phyloP scores from a whole-genome alignment of 2,113 vertebrate species.

The Trogon melanurus region DNA sequence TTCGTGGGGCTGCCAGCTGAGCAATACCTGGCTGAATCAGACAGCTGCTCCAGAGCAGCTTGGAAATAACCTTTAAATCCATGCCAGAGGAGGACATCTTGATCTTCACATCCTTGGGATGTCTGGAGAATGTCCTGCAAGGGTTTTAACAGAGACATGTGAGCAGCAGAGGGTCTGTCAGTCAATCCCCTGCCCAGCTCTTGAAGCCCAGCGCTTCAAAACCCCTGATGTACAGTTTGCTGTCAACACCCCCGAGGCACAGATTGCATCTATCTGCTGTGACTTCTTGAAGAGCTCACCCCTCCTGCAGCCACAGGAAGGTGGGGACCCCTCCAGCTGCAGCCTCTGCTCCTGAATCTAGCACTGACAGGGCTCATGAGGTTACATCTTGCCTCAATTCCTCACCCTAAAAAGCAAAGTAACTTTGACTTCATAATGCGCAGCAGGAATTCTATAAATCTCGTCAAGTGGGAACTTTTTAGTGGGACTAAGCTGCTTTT shows the following conservation, averaged over 20 bases:
- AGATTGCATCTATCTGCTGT: neutral
- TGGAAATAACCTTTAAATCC: neutral
- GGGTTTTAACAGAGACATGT: fast-evolving
- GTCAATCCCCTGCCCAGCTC: neutral
- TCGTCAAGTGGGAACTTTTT: neutral
- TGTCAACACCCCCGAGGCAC: neutral
- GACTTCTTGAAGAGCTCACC: neutral
- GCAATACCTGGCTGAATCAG: neutral
- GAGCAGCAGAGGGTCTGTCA: neutral
- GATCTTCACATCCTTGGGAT: neutral
- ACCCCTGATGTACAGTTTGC: neutral
- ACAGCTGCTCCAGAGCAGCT: neutral
- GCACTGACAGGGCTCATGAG: neutral
- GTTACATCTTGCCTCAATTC: neutral
- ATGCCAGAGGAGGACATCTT: neutral
- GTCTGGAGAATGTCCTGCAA: neutral
- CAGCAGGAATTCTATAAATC: neutral
- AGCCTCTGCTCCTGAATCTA: neutral
- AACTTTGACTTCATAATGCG: conserved; percentile 1
- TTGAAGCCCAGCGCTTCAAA: neutral
- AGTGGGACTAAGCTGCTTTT: neutral
- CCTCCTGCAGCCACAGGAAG: neutral
- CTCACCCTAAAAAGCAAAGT: neutral
- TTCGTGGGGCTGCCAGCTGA: neutral
- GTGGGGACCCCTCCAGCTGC: neutral